Evolutionary conservation across 2,113 vertebrate genomes (phyloP), one percentile per base, ranked within the genome.

Genomic region (Melanotaenia duboulayi): DNA sequence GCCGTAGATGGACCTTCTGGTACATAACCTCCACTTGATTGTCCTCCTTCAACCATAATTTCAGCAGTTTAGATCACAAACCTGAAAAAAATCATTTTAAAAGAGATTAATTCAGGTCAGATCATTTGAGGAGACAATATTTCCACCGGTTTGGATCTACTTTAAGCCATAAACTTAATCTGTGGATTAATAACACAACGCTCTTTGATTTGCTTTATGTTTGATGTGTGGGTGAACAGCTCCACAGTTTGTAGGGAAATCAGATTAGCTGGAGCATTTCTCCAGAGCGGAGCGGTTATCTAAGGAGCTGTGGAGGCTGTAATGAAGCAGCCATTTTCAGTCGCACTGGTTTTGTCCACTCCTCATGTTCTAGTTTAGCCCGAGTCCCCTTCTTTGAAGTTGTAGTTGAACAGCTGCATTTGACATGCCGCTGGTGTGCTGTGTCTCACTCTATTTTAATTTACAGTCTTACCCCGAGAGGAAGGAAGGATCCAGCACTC

Each of bases 401-500:
- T 50, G 59, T 60, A 40, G 37, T 65, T 2, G 55, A 64, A 68
- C 39, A 7, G 39, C 65, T 65, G 52, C 17, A 23, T 66, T 78
- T 10, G 44, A 52, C 35, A 67, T 23, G 24, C 51, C 1, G 32
- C 25, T 42, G 66, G 22, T 32, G 62, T 28, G 28, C 13, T 25
- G 22, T 28, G 39, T 68, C 51, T 61, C 65, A 69, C 60, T 69
- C 52, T 11, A 8, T 61, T 71, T 49, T 61, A 60, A 78, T 70
- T 61, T 57, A 49, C 54, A 32, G 60, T 80, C 37, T 52, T 69
- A 35, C 49, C 56, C 65, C 24, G 65, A 70, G 65, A 83, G 64
- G 71, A 68, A 50, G 28, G 46, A 28, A 58, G 71, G 52, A 59
- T 49, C 65, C 60, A 46, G 75, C 40, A 42, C 62, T 58, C 50